A percentile compares a stretch with the other conserved stretches of the same genome.
Evolutionary conservation across 1,140 invertebrate genomes (phyloP).

Genomic region (Heliconius melpomene): DNA sequence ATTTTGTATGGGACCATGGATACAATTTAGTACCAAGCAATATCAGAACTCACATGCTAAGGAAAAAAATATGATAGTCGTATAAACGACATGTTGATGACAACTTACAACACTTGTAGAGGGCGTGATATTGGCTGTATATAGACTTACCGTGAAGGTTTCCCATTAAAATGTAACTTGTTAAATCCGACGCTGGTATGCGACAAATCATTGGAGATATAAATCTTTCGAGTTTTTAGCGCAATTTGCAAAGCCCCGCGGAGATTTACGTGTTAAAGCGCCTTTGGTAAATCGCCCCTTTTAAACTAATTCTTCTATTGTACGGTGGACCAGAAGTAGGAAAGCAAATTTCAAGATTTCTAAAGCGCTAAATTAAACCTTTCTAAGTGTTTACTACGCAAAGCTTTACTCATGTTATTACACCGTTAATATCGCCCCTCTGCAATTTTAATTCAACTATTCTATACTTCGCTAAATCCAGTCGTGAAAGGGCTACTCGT

Average conservation of each 20-base stretch:
- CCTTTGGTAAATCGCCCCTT: constrained; percentile 60
- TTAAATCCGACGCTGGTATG: constrained; percentile 40
- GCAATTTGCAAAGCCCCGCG: constrained; percentile 69
- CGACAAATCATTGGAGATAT: constrained; percentile 54
- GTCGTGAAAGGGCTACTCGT: constrained; percentile 44
- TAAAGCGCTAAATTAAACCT: constrained; percentile 66
- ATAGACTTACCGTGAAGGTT: constrained; percentile 40
- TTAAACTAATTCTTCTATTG: constrained; percentile 66
- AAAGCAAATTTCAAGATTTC: constrained; percentile 59
- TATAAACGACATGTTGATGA: constrained; percentile 15
- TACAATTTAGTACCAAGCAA: constrained; percentile 35
- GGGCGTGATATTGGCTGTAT: constrained; percentile 15
- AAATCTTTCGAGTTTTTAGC: constrained; percentile 53
- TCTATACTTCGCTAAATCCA: constrained; percentile 39
- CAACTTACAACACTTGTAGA: constrained; percentile 7
- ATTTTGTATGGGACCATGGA: constrained; percentile 26
- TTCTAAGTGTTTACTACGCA: constrained; percentile 66
- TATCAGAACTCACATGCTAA: constrained; percentile 37
- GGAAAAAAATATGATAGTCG: constrained; percentile 28
- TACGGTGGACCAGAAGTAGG: constrained; percentile 55
- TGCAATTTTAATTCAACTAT: constrained; percentile 35
- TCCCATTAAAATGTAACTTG: constrained; percentile 33
- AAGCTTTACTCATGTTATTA: constrained; percentile 65
- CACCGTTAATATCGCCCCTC: constrained; percentile 30
- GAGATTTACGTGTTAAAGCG: constrained; percentile 63